Percentiles rank a stretch among this genome's conserved stretches.
Conservation (phyloP, 2,888 invertebrate species). For the Epinotia brunnichana region DNA sequence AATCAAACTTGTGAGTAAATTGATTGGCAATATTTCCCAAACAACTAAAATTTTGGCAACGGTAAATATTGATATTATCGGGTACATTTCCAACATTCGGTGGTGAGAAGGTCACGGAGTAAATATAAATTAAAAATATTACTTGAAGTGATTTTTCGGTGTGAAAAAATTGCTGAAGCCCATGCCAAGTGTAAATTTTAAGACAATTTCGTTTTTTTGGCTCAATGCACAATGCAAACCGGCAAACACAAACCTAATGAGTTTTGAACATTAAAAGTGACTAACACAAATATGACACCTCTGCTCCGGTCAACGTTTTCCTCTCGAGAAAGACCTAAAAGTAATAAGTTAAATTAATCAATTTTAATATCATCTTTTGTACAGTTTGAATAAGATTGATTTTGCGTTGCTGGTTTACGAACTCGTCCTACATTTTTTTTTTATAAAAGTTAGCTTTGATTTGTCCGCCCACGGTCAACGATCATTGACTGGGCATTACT, state of each 20-base stretch:
- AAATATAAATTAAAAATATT: no score
- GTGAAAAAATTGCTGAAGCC: no score
- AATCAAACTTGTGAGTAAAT: no score
- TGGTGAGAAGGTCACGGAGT: no score
- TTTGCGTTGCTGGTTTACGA: not conserved
- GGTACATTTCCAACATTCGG: no score
- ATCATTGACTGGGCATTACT: conserved; percentile 39
- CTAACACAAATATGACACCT: conserved; percentile 33
- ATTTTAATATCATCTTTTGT: not conserved
- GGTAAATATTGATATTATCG: not conserved
- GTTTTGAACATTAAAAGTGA: conserved; percentile 14
- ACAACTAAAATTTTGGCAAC: not conserved
- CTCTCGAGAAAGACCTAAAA: not conserved
- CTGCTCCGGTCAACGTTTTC: conserved; percentile 21
- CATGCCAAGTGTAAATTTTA: not conserved
- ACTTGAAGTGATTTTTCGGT: not conserved
- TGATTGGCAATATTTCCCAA: conserved; percentile 10
- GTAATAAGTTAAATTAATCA: not conserved
- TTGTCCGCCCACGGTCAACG: conserved; percentile 32
- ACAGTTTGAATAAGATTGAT: not conserved
- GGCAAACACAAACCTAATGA: conserved; percentile 4
- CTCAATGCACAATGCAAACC: not conserved
- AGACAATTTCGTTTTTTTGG: not conserved
- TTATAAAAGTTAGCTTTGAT: conserved; percentile 13
- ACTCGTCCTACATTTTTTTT: conserved; percentile 14